Evolutionary conservation across 2,797 vertebrate species (phyloP).

Genomic region (Paedocypris micromegethes): DNA sequence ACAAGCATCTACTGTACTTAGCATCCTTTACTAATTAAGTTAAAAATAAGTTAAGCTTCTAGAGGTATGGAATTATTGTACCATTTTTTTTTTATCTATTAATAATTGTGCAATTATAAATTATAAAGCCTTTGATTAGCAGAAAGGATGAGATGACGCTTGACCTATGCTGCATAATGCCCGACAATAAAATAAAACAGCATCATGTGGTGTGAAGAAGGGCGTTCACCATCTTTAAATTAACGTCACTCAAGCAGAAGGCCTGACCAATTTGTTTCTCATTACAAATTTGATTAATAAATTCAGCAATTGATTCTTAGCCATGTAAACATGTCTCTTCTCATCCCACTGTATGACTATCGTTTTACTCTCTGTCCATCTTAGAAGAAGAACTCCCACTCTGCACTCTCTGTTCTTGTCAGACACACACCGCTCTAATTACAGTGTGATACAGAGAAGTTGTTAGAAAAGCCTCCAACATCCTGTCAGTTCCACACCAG

Average conservation of each 20-base stretch:
- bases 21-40: no score
- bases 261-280: conserved; percentile 29
- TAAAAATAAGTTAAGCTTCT: no score
- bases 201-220: background rate
- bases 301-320: conserved; percentile 24
- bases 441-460: conserved; percentile 51
- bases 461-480: conserved; percentile 53
- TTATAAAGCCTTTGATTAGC: no score
- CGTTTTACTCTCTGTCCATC: conserved; percentile 10
- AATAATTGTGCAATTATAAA: no score
- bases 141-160: conserved; percentile 1
- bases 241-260: conserved; percentile 31
- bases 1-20: no score
- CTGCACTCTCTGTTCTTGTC: conserved; percentile 33
- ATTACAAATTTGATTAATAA: conserved; percentile 30
- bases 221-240: conserved; percentile 24
- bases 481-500: conserved; percentile 49
- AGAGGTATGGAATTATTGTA: no score
- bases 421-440: conserved; percentile 59
- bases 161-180: conserved; percentile 2
- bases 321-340: conserved; percentile 29
- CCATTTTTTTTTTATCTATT: no score
- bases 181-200: conserved; percentile 20
- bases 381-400: background rate
- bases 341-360: conserved; percentile 3